Evolutionary conservation across 1,140 invertebrate genomes (phyloP).

Genomic region (Drosophila pectinifera): DNA sequence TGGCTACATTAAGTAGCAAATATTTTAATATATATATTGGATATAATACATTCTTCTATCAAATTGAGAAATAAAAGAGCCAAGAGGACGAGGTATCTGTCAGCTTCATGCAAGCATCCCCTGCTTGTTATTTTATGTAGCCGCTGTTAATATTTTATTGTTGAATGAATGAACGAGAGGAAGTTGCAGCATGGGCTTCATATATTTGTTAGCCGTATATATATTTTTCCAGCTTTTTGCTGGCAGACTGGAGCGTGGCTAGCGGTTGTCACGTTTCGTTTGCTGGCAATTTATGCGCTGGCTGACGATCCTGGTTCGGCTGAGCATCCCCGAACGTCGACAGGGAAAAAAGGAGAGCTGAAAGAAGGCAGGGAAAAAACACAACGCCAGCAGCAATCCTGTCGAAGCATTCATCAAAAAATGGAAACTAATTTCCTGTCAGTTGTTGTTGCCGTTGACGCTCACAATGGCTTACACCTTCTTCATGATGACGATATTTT

Average conservation of each 20-base stretch:
- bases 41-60: too few relatives aligned
- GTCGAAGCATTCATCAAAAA: conserved; percentile 85
- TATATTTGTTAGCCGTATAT: conserved; percentile 23
- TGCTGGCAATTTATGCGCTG: conserved; percentile 74
- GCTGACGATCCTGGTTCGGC: conserved; percentile 59
- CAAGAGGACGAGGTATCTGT: conserved; percentile 9
- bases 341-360: conserved; percentile 34
- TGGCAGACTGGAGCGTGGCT: conserved; percentile 72
- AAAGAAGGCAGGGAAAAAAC: conserved; percentile 17
- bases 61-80: too few relatives aligned
- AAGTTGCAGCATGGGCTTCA: conserved; percentile 69
- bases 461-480: conserved; percentile 76
- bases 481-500: conserved; percentile 56
- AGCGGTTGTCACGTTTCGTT: conserved; percentile 80
- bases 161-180: conserved; percentile 68
- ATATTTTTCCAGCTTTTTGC: conserved; percentile 17
- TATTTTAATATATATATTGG: too few relatives aligned
- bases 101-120: conserved; percentile 6
- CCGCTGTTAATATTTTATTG: conserved; percentile 79
- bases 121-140: conserved; percentile 64
- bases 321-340: conserved; percentile 23
- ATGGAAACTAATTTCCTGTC: conserved; percentile 85
- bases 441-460: conserved; percentile 78
- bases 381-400: conserved; percentile 75
- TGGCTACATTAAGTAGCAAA: too few relatives aligned